Conservation (phyloP, 2,797 vertebrate genomes). For the Leuciscus waleckii region DNA sequence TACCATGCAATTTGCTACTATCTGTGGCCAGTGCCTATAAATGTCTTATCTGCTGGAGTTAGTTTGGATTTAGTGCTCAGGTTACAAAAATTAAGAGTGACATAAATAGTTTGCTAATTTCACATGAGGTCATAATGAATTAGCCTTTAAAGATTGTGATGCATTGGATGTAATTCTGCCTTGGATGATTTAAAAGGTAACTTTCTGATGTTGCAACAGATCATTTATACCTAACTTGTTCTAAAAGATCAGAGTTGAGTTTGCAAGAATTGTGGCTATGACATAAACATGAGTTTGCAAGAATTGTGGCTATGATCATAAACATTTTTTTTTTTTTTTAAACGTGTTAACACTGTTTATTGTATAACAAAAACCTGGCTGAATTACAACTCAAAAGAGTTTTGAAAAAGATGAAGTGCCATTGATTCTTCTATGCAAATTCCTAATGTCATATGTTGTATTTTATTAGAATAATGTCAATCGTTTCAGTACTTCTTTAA, state of each 20-base stretch:
- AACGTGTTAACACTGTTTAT: neutral
- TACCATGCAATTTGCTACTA: slow-evolving; percentile 17
- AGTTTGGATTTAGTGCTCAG: slow-evolving; percentile 32
- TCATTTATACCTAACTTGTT: neutral
- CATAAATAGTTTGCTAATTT: neutral
- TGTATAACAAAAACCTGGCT: neutral
- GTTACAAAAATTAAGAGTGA: neutral
- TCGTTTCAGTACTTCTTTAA: neutral
- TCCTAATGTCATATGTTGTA: neutral
- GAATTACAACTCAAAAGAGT: neutral
- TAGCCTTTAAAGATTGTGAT: neutral
- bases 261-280: neutral
- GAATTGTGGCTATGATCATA: neutral
- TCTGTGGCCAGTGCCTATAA: slow-evolving; percentile 3
- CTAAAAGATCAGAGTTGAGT: slow-evolving; percentile 1
- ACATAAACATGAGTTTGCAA: neutral
- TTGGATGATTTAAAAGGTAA: neutral
- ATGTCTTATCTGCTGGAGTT: slow-evolving; percentile 20
- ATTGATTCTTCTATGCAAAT: neutral
- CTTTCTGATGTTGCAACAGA: neutral
- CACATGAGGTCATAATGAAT: neutral
- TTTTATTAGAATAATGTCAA: neutral
- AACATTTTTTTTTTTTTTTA: no score
- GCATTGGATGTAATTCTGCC: neutral
- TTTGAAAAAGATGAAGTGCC: neutral